Evolutionary conservation across 2,113 vertebrate species (phyloP), one percentile per base, ranked within the genome.

Genomic region (Cyphomyrus plagiostoma): DNA sequence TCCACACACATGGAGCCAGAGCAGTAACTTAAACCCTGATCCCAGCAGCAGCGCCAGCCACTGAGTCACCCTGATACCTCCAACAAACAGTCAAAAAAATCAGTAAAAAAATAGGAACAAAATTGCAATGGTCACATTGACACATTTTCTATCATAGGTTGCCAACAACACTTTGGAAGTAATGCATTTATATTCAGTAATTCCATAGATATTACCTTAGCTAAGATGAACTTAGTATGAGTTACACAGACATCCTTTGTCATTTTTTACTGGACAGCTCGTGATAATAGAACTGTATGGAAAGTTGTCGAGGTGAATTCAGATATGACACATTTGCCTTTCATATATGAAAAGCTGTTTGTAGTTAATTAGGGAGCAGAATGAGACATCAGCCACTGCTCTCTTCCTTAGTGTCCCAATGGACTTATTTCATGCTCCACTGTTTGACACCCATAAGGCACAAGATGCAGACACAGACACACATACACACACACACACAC

Each of bases 401-500:
- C 91, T 56, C 91, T 83, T 70, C 91, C 83, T 66, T 89, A 88
- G 91, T 92, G 93, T 93, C 93, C 91, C 91, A 89, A 49, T 26
- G 91, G 91, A 92, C 94, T 94, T 94, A 94, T 95, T 96, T 96
- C 94, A 95, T 93, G 94, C 93, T 93, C 91, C 93, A 92, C 88
- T 90, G 94, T 93, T 90, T 89, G 88, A 91, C 85, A 85, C 88
- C 53, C 86, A 90, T 23, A 83, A 82, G 30, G 87, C 50, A 82
- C 45, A 77, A 35, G 1, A 70, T 11, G n/a, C 46, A 70, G 46
- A 88, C 49, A 85, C 17, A 90, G 87, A 83, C 7, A 87, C 30
- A 35, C 42, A 42, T n/a, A n/a, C n/a, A n/a, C 21, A 58, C 52
- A 3, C 42, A 45, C 45, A 46, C 45, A 46, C 7, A 53, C 85